Percentiles rank a stretch among this genome's conserved stretches.
Conservation (phyloP, 2,888 invertebrate genomes). For the Lasiommata megera region DNA sequence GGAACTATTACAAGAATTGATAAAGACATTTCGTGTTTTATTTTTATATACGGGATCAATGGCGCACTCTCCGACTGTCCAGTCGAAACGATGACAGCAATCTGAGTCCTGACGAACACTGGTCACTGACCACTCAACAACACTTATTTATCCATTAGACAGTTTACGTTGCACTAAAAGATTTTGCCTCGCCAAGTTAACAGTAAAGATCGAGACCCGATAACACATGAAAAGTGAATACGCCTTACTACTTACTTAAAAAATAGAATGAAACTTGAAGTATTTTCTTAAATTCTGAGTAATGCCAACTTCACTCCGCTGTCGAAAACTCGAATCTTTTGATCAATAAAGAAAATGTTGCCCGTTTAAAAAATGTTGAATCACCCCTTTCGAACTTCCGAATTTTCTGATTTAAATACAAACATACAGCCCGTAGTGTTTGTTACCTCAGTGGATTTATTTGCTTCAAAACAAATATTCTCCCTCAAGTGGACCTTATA, state of each 20-base stretch:
- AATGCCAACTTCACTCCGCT: slow-evolving; percentile 65
- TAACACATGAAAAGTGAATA: slow-evolving; percentile 51
- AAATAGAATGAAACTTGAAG: slow-evolving; percentile 60
- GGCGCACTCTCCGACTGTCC: slow-evolving; percentile 57
- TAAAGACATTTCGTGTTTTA: slow-evolving; percentile 56
- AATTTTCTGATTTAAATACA: not conserved
- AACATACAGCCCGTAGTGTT: too few species aligned
- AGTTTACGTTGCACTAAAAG: slow-evolving; percentile 37
- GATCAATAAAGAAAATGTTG: not conserved
- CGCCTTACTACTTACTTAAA: slow-evolving; percentile 67
- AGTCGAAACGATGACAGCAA: slow-evolving; percentile 69
- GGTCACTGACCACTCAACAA: slow-evolving; percentile 33
- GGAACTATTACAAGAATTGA: slow-evolving; percentile 46
- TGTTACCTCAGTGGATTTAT: too few species aligned
- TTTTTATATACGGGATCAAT: slow-evolving; percentile 63
- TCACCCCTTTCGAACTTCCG: not conserved
- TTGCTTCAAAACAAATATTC: too few species aligned
- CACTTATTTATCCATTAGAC: slow-evolving; percentile 50
- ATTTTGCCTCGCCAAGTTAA: slow-evolving; percentile 36
- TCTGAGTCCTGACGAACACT: slow-evolving; percentile 55
- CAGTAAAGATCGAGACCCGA: slow-evolving; percentile 36
- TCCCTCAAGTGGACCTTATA: too few species aligned
- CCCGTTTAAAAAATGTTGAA: not conserved
- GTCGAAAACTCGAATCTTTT: slow-evolving; percentile 4
- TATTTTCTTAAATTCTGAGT: slow-evolving; percentile 49